Conservation (phyloP, 2,888 invertebrate genomes). For the Bruchidius siliquastri region DNA sequence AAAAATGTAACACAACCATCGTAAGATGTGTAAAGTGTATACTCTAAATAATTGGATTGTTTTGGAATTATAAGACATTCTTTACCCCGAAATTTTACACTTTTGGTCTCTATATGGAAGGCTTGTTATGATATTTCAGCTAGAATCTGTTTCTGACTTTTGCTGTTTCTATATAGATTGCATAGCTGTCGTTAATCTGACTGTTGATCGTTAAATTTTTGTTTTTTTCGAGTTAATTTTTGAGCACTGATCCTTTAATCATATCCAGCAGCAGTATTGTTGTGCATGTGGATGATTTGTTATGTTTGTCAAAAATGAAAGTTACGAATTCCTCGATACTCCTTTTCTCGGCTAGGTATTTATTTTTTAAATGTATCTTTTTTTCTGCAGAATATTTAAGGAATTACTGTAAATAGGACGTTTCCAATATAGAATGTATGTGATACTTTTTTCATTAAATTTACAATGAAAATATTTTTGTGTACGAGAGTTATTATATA, state of each 20-base stretch:
- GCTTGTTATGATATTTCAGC: not conserved
- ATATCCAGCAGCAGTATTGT: not conserved
- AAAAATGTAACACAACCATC: too few species aligned
- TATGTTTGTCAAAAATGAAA: not conserved
- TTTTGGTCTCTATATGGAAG: not conserved
- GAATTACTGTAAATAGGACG: constrained; percentile 17
- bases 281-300: not conserved
- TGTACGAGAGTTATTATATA: constrained; percentile 24
- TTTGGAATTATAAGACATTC: not conserved
- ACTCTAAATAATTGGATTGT: not conserved
- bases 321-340: not conserved
- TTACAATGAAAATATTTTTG: constrained; percentile 32
- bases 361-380: not conserved
- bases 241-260: not conserved
- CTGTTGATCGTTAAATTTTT: not conserved
- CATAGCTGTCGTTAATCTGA: not conserved
- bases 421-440: constrained; percentile 30
- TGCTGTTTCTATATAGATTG: not conserved
- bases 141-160: not conserved
- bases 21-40: not conserved
- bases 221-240: not conserved
- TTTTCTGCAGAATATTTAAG: constrained; percentile 7
- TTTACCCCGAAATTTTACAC: not conserved
- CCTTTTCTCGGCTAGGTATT: not conserved
- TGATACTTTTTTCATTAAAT: constrained; percentile 36